phyloP scores from a whole-genome alignment of 2,113 vertebrate genomes.

The Scomber scombrus region DNA sequence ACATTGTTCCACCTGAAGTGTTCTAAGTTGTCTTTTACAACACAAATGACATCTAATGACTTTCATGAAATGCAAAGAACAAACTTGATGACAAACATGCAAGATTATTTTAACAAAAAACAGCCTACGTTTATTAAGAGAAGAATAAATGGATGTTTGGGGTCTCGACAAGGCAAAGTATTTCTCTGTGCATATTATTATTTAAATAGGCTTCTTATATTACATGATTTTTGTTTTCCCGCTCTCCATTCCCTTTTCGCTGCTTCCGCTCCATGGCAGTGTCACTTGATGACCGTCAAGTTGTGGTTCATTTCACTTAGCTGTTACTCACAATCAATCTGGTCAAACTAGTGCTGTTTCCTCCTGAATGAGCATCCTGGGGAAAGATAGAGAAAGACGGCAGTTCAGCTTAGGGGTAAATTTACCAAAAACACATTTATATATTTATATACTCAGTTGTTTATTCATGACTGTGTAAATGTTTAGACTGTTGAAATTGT shows the following conservation, averaged over 20 bases:
- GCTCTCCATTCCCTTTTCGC: conserved; percentile 4
- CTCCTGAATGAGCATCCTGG: conserved; percentile 87
- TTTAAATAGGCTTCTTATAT: conserved; percentile 25
- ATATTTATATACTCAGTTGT: too few relatives aligned
- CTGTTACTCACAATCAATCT: conserved; percentile 4
- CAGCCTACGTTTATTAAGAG: conserved; percentile 73
- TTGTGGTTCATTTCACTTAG: conserved; percentile 41
- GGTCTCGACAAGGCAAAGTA: conserved; percentile 28
- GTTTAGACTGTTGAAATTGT: too few relatives aligned
- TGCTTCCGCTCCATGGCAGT: conserved; percentile 47
- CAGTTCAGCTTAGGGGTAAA: background rate
- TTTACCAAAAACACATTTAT: background rate
- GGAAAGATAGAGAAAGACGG: background rate
- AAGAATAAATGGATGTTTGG: conserved; percentile 53
- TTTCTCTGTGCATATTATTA: conserved; percentile 27
- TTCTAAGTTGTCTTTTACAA: background rate
- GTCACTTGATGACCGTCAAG: conserved; percentile 63
- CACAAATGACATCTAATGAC: background rate
- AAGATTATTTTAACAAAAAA: conserved; percentile 45
- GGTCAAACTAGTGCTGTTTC: conserved; percentile 84
- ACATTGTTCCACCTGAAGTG: background rate
- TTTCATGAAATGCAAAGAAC: conserved; percentile 12
- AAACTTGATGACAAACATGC: conserved; percentile 50
- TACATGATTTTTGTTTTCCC: conserved; percentile 27
- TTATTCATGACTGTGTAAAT: background rate